Conservation (phyloP, 1,140 invertebrate genomes). For the Mizuhopecten yessoensis region DNA sequence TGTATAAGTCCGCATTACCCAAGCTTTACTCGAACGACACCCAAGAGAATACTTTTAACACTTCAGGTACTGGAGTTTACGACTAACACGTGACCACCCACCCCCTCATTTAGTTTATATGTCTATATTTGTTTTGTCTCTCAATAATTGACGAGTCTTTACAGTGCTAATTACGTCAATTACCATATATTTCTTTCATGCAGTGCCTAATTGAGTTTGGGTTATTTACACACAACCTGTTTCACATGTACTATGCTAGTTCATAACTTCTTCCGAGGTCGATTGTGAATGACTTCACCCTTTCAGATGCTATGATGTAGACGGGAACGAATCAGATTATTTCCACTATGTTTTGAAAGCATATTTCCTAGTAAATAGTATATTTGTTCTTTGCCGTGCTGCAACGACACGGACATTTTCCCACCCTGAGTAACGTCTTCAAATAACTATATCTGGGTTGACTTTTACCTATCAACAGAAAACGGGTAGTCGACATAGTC, state of each 20-base stretch:
- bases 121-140: background rate
- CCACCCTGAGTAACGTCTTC: no score
- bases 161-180: background rate
- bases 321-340: no score
- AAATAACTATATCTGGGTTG: no score
- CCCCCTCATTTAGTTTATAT: background rate
- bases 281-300: background rate
- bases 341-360: no score
- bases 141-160: constrained; percentile 6
- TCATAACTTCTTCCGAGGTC: background rate
- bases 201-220: background rate
- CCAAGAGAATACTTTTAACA: background rate
- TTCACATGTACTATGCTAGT: background rate
- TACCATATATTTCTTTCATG: background rate
- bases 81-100: background rate
- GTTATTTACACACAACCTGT: background rate
- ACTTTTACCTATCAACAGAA: no score
- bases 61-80: background rate
- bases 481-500: no score
- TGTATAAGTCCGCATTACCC: no score
- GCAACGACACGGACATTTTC: no score
- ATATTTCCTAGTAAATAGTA: no score
- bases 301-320: no score
- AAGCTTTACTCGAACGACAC: no score
- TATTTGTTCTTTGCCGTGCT: no score